Base-by-base conservation (phyloP, 2,797 vertebrate species). In the Coluber constrictor region DNA sequence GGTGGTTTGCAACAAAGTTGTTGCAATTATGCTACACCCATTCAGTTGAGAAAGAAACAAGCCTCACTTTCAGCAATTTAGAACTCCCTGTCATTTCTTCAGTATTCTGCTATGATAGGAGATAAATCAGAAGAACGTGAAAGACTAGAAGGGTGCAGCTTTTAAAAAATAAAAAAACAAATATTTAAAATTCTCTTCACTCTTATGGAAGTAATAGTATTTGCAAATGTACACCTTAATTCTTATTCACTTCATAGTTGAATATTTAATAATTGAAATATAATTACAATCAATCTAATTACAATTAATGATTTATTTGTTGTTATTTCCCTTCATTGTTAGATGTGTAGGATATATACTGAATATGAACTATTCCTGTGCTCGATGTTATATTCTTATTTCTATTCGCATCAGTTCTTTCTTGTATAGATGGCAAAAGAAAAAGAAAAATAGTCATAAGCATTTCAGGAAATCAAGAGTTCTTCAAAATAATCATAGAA, bases 1-100 rank as follows among this genome's bases (percentile, higher is more conserved):
- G 90, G 98, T 99, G 93, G 99, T 99, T 93, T 99, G 99, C 96
- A 99, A 99, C 97, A 99, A 99, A 97, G 99, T 99, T 13, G 98
- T 99, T 89, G 98, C 98, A 4, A 97, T 99, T 88, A 96, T 98
- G 93, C 98, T 99, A 0, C 98, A 98, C 92, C 98, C 98, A 13
- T 96, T 99, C 96, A 98, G 98, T 97, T 99, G 98, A 98, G 94
- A 90, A 94, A 37, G 74, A 93, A 93, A 87, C 88, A 29, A 56
- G 27, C 12, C 10, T 83, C 74, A 83, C 37, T 13, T 8, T 27
- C 86, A 79, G 4, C 0, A 0, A 59, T 92, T 93, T 61, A 92
- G 54, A 86, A 60, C 9, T 13, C 94, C 60, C 29, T 92, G 92
- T 93, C 51, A 60, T 83, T 83, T 25, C 12, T 11, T 47, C 74